phyloP scores from a whole-genome alignment of 2,113 vertebrate species.

The Protobothrops flavoviridis region DNA sequence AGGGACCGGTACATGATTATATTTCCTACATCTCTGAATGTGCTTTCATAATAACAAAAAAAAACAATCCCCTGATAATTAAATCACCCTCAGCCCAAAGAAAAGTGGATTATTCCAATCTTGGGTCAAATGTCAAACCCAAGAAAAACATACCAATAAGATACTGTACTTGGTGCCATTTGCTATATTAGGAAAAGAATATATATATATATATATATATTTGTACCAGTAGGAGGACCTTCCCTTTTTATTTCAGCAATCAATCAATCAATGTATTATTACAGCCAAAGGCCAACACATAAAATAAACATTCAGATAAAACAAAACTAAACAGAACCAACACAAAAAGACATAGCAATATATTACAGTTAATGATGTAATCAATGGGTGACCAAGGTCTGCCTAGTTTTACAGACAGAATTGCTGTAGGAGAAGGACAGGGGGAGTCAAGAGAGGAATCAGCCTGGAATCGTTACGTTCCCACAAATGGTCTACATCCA shows the following conservation, averaged over 20 bases:
- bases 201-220: not conserved
- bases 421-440: not conserved
- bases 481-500: too few relatives aligned
- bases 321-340: too few relatives aligned
- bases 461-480: not conserved
- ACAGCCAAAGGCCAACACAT: too few relatives aligned
- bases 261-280: too few relatives aligned
- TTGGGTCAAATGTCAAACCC: not conserved
- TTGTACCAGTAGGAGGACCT: not conserved
- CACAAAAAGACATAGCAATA: too few relatives aligned
- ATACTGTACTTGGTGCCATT: not conserved
- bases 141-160: too few relatives aligned
- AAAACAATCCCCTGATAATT: slow-evolving; percentile 17
- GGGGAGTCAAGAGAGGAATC: not conserved
- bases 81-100: not conserved
- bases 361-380: too few relatives aligned
- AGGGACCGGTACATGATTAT: slow-evolving; percentile 41
- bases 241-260: not conserved
- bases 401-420: not conserved
- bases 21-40: slow-evolving; percentile 30
- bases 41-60: slow-evolving; percentile 41
- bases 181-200: not conserved
- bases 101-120: not conserved
- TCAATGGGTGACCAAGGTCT: too few relatives aligned
- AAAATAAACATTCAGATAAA: too few relatives aligned